Conservation (phyloP, 2,797 vertebrate species). For the Halcyon chelicuti region DNA sequence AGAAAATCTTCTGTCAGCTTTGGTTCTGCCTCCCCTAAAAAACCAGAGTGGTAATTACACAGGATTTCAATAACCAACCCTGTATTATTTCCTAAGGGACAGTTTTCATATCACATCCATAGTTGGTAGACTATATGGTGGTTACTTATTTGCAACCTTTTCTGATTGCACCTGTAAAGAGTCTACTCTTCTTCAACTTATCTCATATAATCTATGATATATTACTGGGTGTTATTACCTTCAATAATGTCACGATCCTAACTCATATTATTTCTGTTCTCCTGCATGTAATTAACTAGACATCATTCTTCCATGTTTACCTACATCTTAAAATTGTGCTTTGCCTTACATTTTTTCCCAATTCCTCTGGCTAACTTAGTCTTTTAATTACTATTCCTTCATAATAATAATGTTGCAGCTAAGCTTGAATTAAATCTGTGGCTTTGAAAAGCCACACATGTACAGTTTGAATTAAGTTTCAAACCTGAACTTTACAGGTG, state of each 20-base stretch:
- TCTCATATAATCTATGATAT: slow-evolving; percentile 19
- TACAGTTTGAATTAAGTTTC: slow-evolving; percentile 16
- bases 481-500: background rate
- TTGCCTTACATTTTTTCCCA: background rate
- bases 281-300: slow-evolving; percentile 45
- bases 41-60: background rate
- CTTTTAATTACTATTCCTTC: slow-evolving; percentile 47
- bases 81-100: background rate
- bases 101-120: background rate
- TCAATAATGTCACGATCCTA: background rate
- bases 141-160: background rate
- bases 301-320: slow-evolving; percentile 21
- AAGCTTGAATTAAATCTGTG: slow-evolving; percentile 46
- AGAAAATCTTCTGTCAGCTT: background rate
- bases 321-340: slow-evolving; percentile 30
- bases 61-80: background rate
- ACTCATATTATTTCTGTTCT: slow-evolving; percentile 6
- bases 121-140: background rate
- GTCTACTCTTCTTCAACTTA: background rate
- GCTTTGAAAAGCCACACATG: background rate
- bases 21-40: background rate
- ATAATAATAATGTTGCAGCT: slow-evolving; percentile 24
- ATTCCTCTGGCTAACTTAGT: background rate
- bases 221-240: slow-evolving; percentile 33
- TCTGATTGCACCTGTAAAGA: background rate